Base-by-base conservation (phyloP, 2,113 vertebrate species). In the Ellobius talpinus region DNA sequence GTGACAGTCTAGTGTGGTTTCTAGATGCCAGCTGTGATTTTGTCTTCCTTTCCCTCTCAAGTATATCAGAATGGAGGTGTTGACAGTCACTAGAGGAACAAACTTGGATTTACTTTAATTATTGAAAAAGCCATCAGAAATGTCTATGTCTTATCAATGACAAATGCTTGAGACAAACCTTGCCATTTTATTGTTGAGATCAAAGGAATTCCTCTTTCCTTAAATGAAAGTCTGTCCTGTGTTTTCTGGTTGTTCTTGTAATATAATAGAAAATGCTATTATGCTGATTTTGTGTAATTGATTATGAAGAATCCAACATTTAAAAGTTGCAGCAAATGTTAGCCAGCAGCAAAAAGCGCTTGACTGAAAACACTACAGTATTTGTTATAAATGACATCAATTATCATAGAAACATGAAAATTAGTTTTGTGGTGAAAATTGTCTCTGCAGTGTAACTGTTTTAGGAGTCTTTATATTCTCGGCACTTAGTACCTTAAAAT, bases 31-130 rank as follows among this genome's bases (percentile, higher is more conserved):
- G 61, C 47, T 94, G 11, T 77, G 91, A 90, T 79, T 88, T 42
- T 33, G 1, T 96, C 39, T 74, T 65, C 47, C 6, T 84, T 31
- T 82, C 8, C 45, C 13, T 31, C 26, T 52, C 36, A 74, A 55
- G 55, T 31, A 5, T 87, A 66, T 58, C 61, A 94, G 58, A 73
- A 87, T 89, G 52, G 9, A 55, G 36, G n/a, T 92, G 63, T 55
- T 65, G 55, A 72, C 45, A 76, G 29, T 88, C 65, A 89, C 85
- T 39, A 16, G 85, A 21, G 63, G 42, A 24, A 47, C 81, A 78
- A 91, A 72, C 65, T 72, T 92, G 47, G 95, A 66, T 92, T n/a
- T 95, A 5, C 70, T 88, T 39, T 93, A 82, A 77, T 84, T 95
- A 72, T 26, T 87, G 72, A 61, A 86, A 78, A 95, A 89, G 36